Evolutionary conservation across 2,113 vertebrate species (phyloP).

Genomic region (Lepidothrix coronata): DNA sequence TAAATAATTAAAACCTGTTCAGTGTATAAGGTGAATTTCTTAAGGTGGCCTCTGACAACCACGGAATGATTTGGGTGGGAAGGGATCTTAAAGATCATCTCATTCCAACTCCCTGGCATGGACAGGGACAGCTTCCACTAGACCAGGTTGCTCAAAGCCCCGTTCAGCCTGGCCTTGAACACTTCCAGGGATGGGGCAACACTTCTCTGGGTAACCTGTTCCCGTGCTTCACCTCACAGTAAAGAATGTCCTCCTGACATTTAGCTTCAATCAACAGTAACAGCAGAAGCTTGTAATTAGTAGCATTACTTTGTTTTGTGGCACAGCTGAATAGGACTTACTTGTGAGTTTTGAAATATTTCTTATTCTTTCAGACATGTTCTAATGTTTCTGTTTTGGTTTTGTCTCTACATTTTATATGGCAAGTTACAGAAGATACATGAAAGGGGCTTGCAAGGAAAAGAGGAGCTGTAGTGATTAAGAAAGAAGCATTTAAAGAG

Average conservation of each 20-base stretch:
- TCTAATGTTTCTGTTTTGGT: background rate
- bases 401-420: background rate
- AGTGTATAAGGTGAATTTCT: background rate
- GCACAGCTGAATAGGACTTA: background rate
- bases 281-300: background rate
- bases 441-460: background rate
- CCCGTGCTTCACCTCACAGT: background rate
- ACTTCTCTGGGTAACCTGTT: background rate
- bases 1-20: conserved; percentile 19
- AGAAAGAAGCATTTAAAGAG: background rate
- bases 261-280: background rate
- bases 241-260: background rate
- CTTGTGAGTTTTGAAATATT: background rate
- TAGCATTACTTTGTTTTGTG: background rate
- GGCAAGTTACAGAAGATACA: background rate
- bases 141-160: background rate
- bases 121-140: background rate
- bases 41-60: background rate
- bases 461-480: background rate
- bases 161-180: background rate
- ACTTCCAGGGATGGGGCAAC: background rate
- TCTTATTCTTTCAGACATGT: background rate
- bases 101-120: background rate
- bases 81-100: background rate
- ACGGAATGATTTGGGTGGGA: background rate